A percentile compares a stretch with the other conserved stretches of the same genome.
Conservation (phyloP, 2,797 vertebrate genomes). For the Falco cherrug region DNA sequence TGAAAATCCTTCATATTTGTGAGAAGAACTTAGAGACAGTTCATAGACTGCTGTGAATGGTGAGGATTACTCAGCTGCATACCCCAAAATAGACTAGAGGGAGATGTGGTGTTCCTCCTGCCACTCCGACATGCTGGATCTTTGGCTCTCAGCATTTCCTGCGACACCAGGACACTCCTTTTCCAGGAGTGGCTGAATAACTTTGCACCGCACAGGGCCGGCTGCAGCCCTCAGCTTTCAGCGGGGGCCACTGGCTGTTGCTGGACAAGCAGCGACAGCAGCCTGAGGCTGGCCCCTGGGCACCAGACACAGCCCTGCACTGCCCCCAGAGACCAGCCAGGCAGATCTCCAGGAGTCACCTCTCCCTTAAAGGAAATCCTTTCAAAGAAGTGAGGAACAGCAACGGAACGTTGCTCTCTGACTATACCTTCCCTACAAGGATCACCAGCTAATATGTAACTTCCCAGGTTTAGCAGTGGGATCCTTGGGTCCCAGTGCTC, state of each 20-base stretch:
- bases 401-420: not conserved
- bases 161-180: not conserved
- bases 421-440: not conserved
- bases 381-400: not conserved
- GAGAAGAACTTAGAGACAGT: not conserved
- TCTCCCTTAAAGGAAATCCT: not conserved
- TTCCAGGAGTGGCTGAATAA: not conserved
- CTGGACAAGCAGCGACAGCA: rapidly evolving
- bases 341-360: not conserved
- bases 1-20: not conserved
- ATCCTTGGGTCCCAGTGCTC: not conserved
- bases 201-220: not conserved
- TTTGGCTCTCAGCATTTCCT: not conserved
- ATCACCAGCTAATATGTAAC: not conserved
- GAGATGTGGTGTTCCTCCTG: not conserved
- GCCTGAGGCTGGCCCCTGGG: not conserved
- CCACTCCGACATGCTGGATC: not conserved
- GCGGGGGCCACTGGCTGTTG: not conserved
- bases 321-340: not conserved
- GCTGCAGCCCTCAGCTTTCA: not conserved
- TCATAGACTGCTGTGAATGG: not conserved
- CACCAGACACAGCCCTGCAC: not conserved
- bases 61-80: not conserved
- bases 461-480: not conserved
- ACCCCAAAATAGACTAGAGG: not conserved